Base-by-base conservation (phyloP, 2,113 vertebrate genomes). In the Abramis brama region DNA sequence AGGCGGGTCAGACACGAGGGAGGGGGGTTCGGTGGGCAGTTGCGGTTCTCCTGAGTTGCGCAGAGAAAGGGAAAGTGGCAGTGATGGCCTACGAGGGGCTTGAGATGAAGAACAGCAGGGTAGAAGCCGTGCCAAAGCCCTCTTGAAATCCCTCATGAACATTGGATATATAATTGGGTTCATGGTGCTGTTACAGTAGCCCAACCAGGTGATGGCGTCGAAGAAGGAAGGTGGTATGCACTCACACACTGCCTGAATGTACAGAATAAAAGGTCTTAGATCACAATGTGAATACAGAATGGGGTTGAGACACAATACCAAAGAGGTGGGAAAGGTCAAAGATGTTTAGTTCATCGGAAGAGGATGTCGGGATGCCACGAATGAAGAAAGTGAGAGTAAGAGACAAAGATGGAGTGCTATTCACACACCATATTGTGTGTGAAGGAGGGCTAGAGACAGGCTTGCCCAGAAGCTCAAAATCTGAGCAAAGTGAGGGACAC, bases 171-270 rank as follows among this genome's bases (percentile, higher is more conserved):
- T 97, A 93, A 99, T 98, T 89, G 98, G 98, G 93, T 99, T 99
- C 95, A 98, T 96, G 57, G 98, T 98, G 95, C 98, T 99, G 95
- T 99, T 99, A 91, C 97, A 99, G 93, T 99, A 99, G 3, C 98
- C 98, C 39, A 99, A 94, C 98, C 98, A 99, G 1, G 98, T 99
- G 76, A 99, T 97, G 87, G 96, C 93, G 0, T 99, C 97, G 0
- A 99, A 99, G 89, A 98, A 95, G 1, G 93, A 93, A 0, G 92
- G 91, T 0, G 97, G 96, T 64, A 99, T 76, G 0, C 98, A 99
- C 92, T 96, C 93, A 0, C 98, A 99, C 66, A 97, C 96, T 0
- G 97, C 97, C 98, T 95, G 86, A 19, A 88, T 33, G 82, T 66
- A 85, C 15, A 79, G 36, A 83, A 86, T 33, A 73, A 75, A 82